Percentiles rank a stretch among this genome's conserved stretches.
Conservation (phyloP, 1,140 invertebrate genomes). For the Probaryconus sp. region DNA sequence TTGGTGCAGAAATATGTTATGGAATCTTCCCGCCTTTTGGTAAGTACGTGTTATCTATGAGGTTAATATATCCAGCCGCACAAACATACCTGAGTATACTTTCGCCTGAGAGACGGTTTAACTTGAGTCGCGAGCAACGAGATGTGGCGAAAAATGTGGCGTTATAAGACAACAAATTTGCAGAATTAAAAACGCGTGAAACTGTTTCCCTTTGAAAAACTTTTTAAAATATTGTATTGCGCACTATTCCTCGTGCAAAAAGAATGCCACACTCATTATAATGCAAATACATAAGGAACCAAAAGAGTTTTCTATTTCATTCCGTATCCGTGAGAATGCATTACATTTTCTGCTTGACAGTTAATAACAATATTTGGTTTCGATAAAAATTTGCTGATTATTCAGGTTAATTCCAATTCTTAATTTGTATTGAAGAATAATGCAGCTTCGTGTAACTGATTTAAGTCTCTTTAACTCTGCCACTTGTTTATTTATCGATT, state of each 20-base stretch:
- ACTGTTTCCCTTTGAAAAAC: slow-evolving; percentile 13
- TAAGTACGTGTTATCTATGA: slow-evolving; percentile 46
- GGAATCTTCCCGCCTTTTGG: slow-evolving; percentile 30
- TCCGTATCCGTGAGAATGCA: too few relatives aligned
- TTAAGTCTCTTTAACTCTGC: too few relatives aligned
- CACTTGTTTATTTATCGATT: too few relatives aligned
- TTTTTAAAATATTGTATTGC: slow-evolving; percentile 28
- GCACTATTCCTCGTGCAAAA: slow-evolving; percentile 10
- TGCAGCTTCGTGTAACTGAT: too few relatives aligned
- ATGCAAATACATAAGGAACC: too few relatives aligned
- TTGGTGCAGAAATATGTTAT: slow-evolving; percentile 30
- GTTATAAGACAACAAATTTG: slow-evolving; percentile 38
- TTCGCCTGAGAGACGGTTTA: slow-evolving; percentile 20
- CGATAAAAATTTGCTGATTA: too few relatives aligned
- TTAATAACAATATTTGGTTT: too few relatives aligned
- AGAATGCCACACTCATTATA: background rate
- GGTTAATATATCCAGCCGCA: slow-evolving; percentile 40
- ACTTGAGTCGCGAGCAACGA: slow-evolving; percentile 23
- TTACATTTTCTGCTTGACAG: too few relatives aligned
- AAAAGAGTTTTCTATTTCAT: too few relatives aligned
- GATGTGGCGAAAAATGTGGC: slow-evolving; percentile 20
- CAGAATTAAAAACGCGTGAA: slow-evolving; percentile 45
- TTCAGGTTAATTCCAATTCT: too few relatives aligned
- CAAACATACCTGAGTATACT: slow-evolving; percentile 4
- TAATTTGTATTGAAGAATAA: too few relatives aligned